Percentiles rank a stretch among this genome's conserved stretches.
Evolutionary conservation across 2,888 invertebrate species (phyloP).

Genomic region (Syrista parreyssii): DNA sequence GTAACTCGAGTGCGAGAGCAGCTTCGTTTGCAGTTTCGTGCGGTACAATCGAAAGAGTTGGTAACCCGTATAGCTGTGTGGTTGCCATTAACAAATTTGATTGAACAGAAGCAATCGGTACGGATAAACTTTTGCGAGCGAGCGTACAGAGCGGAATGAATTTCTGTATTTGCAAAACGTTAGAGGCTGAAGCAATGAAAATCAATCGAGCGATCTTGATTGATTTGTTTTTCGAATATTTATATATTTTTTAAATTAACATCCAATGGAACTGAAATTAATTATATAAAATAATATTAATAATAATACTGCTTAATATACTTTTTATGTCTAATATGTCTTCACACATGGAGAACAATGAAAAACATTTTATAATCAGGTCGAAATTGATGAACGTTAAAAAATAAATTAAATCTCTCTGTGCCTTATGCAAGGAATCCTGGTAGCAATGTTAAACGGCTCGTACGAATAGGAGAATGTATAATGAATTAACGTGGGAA

Average conservation of each 20-base stretch:
- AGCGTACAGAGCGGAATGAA: not conserved
- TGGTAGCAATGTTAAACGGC: too few relatives aligned
- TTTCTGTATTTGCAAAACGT: constrained; percentile 5
- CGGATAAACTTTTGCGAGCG: not conserved
- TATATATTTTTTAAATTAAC: not conserved
- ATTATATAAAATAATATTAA: too few relatives aligned
- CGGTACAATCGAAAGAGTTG: not conserved
- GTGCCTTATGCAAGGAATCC: too few relatives aligned
- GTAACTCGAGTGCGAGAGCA: not conserved
- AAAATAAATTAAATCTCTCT: too few relatives aligned
- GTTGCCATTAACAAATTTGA: not conserved
- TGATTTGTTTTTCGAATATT: not conserved
- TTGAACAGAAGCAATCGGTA: not conserved
- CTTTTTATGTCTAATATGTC: too few relatives aligned
- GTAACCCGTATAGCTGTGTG: not conserved
- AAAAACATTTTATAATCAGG: too few relatives aligned
- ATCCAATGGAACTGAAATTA: not conserved
- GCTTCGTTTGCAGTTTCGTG: not conserved
- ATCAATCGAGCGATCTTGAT: not conserved
- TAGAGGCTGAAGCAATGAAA: constrained; percentile 10
- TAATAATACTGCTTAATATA: too few relatives aligned
- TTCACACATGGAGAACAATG: too few relatives aligned
- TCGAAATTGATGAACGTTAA: too few relatives aligned
- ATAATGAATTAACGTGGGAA: too few relatives aligned
- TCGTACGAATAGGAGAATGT: too few relatives aligned